Base-by-base conservation (phyloP, 1,140 invertebrate genomes). In the Maconellicoccus hirsutus region DNA sequence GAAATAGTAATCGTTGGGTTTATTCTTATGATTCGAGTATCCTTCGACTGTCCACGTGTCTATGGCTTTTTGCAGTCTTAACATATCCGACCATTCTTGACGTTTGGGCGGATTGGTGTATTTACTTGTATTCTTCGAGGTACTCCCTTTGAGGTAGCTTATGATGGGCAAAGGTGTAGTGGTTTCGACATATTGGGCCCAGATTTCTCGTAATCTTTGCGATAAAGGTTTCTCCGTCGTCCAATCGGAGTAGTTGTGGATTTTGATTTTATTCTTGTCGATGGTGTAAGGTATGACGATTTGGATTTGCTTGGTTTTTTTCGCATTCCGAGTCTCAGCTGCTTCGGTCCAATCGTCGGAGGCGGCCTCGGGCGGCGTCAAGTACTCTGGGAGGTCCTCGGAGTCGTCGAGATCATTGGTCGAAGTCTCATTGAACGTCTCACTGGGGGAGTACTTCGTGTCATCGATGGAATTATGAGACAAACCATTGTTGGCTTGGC, bases 41-140 rank as follows among this genome's bases (percentile, higher is more conserved):
- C 88, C 87, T 81, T 90, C 87, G 74, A 89, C 87, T 0, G 89
- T 91, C 90, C 90, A 92, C 38, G 88, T 87, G 75, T 92, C 89
- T 42, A 92, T 92, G 74, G 89, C 90, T 75, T 90, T 88, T 76
- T 91, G 89, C 66, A 91, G 77, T 76, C 86, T 86, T 25, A 85
- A 83, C 19, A 89, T 83, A 75, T 90, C 88, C 74, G 89, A 87
- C 0, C 84, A 84, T 12, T 78, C 77, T 25, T 78, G 75, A 71
- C 16, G 19, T 63, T 74, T 72, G 27, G 3, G 16, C 14, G 26
- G 33, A n/a, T 72, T 69, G 38, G 70, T 27, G 12, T 69, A 21
- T 26, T 73, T 69, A 14, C 73, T 33, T 0, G 73, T 29, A 21
- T 14, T 22, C 16, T 14, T 14, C 1, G 26, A n/a, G 16, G 26